Conservation (phyloP, 1,140 invertebrate species). For the Gryllus bimaculatus region DNA sequence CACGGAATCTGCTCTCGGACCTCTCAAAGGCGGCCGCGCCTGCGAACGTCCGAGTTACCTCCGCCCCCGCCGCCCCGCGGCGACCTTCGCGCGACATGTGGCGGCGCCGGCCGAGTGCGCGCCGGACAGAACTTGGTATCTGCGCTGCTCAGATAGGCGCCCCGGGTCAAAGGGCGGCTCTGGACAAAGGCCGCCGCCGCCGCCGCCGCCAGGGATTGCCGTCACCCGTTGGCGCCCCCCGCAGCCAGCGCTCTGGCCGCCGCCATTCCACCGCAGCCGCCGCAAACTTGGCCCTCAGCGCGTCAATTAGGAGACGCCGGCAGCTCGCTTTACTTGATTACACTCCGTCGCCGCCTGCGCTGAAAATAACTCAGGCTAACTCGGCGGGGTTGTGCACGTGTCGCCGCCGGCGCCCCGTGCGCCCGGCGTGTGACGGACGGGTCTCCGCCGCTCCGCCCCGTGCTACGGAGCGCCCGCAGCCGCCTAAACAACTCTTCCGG, state of each 20-base stretch:
- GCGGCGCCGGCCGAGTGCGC: not conserved
- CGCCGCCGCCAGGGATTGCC: not conserved
- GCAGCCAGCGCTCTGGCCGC: too few relatives aligned
- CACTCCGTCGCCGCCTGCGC: not conserved
- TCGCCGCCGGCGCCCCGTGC: not conserved
- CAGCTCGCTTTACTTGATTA: not conserved
- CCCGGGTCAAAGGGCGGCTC: not conserved
- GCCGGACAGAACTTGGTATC: not conserved
- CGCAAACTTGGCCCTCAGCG: not conserved
- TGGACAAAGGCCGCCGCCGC: not conserved
- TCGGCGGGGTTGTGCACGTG: not conserved
- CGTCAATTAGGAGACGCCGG: not conserved
- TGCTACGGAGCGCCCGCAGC: not conserved
- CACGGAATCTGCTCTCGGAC: not conserved
- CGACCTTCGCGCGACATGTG: not conserved
- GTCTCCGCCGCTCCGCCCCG: not conserved
- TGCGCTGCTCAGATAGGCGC: not conserved
- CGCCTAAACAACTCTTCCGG: not conserved
- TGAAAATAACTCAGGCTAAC: not conserved
- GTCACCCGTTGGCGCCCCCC: not conserved
- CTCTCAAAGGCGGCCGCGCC: not conserved
- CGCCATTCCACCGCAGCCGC: not conserved
- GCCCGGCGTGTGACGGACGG: too few relatives aligned
- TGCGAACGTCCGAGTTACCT: not conserved
- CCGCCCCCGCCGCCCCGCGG: too few relatives aligned